Percentiles rank a stretch among this genome's conserved stretches.
Evolutionary conservation across 2,113 vertebrate genomes (phyloP).

Genomic region (Hirundichthys speculiger): DNA sequence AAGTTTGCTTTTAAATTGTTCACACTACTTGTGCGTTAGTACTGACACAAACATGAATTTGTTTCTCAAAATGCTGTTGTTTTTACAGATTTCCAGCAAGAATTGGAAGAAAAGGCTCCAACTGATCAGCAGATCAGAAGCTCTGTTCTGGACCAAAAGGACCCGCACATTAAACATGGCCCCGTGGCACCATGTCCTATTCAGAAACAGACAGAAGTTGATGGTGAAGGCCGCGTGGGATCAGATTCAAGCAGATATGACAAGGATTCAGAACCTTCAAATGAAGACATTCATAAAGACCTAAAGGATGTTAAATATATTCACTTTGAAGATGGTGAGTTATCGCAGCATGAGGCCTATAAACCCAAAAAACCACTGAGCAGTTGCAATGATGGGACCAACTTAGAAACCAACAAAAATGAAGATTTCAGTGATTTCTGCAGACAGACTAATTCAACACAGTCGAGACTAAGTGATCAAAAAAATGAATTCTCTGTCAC

Average conservation of each 20-base stretch:
- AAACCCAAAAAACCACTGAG: conserved; percentile 5
- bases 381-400: too few species aligned
- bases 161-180: not conserved
- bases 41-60: not conserved
- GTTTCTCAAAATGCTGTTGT: not conserved
- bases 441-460: not conserved
- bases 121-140: not conserved
- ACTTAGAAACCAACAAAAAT: not conserved
- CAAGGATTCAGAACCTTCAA: not conserved
- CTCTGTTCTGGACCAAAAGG: not conserved
- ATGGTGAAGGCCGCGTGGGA: too few species aligned
- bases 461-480: not conserved
- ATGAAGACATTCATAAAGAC: not conserved
- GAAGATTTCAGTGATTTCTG: not conserved
- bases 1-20: too few species aligned
- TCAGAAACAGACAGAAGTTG: not conserved
- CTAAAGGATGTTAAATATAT: not conserved
- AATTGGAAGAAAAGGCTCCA: not conserved
- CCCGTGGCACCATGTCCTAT: not conserved
- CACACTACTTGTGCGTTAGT: not conserved
- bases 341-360: not conserved
- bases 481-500: not conserved
- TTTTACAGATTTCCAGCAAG: not conserved
- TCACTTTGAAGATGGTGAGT: not conserved
- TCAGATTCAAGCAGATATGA: not conserved